phyloP scores from a whole-genome alignment of 2,888 invertebrate genomes.

The Acronicta alni region DNA sequence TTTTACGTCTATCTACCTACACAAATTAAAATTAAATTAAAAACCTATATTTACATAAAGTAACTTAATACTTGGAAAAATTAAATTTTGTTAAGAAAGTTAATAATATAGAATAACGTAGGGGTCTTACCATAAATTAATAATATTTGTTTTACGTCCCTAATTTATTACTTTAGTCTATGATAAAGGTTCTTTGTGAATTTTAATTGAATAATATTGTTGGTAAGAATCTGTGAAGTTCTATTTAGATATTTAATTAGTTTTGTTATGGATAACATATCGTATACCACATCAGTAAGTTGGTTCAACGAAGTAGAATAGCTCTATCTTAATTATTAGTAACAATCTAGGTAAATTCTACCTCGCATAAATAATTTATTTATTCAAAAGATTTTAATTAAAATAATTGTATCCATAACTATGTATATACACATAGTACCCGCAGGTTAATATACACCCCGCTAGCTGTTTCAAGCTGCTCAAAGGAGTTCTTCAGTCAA shows the following conservation, averaged over 20 bases:
- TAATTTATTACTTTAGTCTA: constrained; percentile 21
- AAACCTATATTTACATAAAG: constrained; percentile 4
- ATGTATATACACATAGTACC: too few relatives aligned
- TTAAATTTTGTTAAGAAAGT: constrained; percentile 1
- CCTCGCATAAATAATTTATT: constrained; percentile 1
- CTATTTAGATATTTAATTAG: constrained; percentile 1
- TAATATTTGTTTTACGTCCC: constrained; percentile 21
- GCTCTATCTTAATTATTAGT: too few relatives aligned
- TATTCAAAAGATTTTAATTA: neutral
- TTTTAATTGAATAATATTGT: constrained; percentile 15
- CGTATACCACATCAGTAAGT: constrained; percentile 17
- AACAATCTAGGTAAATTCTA: neutral
- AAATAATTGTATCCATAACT: neutral
- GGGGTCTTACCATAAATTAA: constrained; percentile 10
- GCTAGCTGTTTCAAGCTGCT: too few relatives aligned
- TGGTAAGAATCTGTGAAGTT: neutral
- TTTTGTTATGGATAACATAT: constrained; percentile 3
- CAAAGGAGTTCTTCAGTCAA: too few relatives aligned
- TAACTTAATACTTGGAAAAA: constrained; percentile 7
- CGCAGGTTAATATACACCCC: too few relatives aligned
- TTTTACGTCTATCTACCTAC: neutral
- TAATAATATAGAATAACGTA: constrained; percentile 22
- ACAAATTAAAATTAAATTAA: neutral
- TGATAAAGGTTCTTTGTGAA: constrained; percentile 11
- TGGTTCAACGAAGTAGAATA: neutral